A percentile compares a stretch with the other conserved stretches of the same genome.
Evolutionary conservation across 2,113 vertebrate species (phyloP).

Genomic region (Varanus komodoensis): DNA sequence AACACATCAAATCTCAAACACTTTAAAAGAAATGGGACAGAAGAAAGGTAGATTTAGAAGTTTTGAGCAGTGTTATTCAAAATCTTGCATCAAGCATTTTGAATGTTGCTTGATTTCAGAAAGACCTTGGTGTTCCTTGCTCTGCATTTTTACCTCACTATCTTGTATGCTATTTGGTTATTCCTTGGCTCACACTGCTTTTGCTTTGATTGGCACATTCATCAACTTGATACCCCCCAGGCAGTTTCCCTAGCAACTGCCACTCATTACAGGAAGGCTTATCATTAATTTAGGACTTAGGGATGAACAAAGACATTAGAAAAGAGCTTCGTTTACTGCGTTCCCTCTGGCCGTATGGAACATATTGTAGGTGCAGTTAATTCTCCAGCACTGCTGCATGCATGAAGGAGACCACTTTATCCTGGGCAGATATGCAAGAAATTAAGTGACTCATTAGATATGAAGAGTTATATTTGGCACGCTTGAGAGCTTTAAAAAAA

Average conservation of each 20-base stretch:
- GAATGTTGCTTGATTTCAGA: neutral
- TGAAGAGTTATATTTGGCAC: neutral
- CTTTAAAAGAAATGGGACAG: neutral
- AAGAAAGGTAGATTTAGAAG: neutral
- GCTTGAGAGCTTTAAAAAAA: neutral
- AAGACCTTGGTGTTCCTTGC: neutral
- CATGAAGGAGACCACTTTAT: neutral
- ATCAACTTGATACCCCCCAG: neutral
- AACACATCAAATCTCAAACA: neutral
- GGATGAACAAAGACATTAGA: neutral
- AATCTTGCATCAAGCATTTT: neutral
- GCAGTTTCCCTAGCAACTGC: constrained; percentile 41
- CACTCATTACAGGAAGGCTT: constrained; percentile 42
- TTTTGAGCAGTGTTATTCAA: neutral
- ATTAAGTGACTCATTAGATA: neutral
- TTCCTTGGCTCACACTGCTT: neutral
- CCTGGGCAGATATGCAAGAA: neutral
- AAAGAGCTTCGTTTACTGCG: neutral
- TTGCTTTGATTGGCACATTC: neutral
- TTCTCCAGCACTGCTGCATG: neutral
- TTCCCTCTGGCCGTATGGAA: neutral
- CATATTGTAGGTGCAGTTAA: neutral
- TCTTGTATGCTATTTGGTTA: neutral
- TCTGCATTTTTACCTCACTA: too few relatives aligned
- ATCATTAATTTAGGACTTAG: constrained; percentile 54